These are phyloP conservation scores for Hozukius guyotensis DNA, from an alignment of 2,797 vertebrate genomes.

Conservation along the genomic window DNA sequence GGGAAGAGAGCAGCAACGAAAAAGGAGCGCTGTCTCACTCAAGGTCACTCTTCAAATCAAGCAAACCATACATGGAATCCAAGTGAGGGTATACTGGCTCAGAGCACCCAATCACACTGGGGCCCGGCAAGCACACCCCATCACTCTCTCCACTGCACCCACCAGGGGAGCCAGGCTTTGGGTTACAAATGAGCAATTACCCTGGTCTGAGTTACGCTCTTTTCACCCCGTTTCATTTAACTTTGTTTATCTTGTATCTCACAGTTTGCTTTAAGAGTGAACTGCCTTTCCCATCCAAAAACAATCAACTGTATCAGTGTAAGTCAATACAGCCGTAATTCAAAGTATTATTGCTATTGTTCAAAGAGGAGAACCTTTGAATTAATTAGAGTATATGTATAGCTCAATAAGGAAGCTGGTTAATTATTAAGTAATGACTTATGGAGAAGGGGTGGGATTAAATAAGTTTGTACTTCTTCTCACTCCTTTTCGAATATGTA, in stretches of 20 bases:
- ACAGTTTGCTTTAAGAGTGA: slow-evolving; percentile 56
- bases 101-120: slow-evolving; percentile 61
- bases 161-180: slow-evolving; percentile 63
- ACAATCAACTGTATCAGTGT: slow-evolving; percentile 23
- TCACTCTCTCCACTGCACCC: slow-evolving; percentile 60
- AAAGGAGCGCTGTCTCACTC: slow-evolving; percentile 60
- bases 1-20: slow-evolving; percentile 45
- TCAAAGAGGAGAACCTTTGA: neutral
- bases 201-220: slow-evolving; percentile 53
- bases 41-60: slow-evolving; percentile 77
- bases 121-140: slow-evolving; percentile 51
- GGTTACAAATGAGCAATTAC: slow-evolving; percentile 75
- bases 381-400: too few species aligned
- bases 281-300: slow-evolving; percentile 46
- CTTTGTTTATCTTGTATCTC: slow-evolving; percentile 74
- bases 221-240: slow-evolving; percentile 59
- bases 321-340: slow-evolving; percentile 29
- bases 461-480: too few species aligned
- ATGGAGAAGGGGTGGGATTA: too few species aligned
- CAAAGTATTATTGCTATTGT: neutral
- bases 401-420: too few species aligned
- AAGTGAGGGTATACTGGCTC: slow-evolving; percentile 67
- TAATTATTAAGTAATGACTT: too few species aligned
- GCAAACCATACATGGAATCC: slow-evolving; percentile 64
- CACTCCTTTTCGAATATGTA: too few species aligned